Evolutionary conservation across 2,888 invertebrate species (phyloP), one percentile per base, ranked within the genome.

Genomic region (Epinotia demarniana): DNA sequence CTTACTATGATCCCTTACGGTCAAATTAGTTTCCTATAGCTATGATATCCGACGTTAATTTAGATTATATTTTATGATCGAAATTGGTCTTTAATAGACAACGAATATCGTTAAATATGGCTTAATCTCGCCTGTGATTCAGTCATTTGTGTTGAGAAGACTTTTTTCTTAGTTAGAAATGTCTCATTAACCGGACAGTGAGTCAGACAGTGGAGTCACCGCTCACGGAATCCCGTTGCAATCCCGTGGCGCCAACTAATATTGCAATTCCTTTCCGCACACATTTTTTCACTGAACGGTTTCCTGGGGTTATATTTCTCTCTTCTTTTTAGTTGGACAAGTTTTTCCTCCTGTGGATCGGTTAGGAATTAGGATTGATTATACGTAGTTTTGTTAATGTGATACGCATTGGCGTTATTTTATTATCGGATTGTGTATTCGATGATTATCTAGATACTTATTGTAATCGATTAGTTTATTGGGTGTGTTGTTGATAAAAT

Each of bases 111-210:
- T 23, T 12, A 58, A 8, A 57, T 18, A 23, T 11, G 19, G 27
- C 16, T 12, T 33, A 16, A 60, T 61, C n/a, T 46, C 6, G 63
- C 69, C 33, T 49, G 60, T 75, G 75, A 72, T 61, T 75, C 66
- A 72, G 60, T 67, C 18, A 46, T 66, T 61, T 60, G 49, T 70
- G 49, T 62, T 27, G 23, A 27, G 23, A 27, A 27, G 23, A 27
- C 23, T 46, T 53, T 60, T 60, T 75, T 67, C 62, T 67, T 61
- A 55, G 61, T 72, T 57, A 72, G 33, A 57, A 67, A 67, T 75
- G 75, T 75, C 75, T 75, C 75, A 75, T 67, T 72, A 67, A 71
- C 61, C 64, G 72, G 61, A 72, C 67, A 27, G 72, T 75, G 75
- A 75, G 71, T 75, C 75, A 75, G 75, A 39, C 60, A 60, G 53